Base-by-base conservation (phyloP, 2,888 invertebrate species). In the Metacarcinus magister region DNA sequence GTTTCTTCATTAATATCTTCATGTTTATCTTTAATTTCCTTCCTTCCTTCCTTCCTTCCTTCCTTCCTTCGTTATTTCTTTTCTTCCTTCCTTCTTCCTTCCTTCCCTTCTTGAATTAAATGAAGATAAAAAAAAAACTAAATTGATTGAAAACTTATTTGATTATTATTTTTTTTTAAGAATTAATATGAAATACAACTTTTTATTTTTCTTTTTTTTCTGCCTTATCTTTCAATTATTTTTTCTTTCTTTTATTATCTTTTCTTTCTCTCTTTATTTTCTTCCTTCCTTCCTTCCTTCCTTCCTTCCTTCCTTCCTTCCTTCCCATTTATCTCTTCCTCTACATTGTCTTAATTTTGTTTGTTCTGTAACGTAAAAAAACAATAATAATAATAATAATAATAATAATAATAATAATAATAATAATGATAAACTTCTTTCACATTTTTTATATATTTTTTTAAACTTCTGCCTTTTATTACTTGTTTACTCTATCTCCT, bases 301-400 rank as follows among this genome's bases (percentile, higher is more conserved):
- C 28, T 54, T 93, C 19, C 32, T 28, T 93, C 54, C 0, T 93
- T n/a, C 28, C n/a, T 93, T 13, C 3, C 7, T n/a, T n/a, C n/a
- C n/a, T n/a, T n/a, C n/a, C n/a, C n/a, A n/a, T n/a, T n/a, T n/a
- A n/a, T n/a, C n/a, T n/a, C n/a, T n/a, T n/a, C n/a, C n/a, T n/a
- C n/a, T n/a, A n/a, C n/a, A n/a, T n/a, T n/a, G n/a, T n/a, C n/a
- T n/a, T n/a, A n/a, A n/a, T n/a, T n/a, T n/a, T n/a, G n/a, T n/a
- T n/a, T n/a, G n/a, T n/a, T n/a, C n/a, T n/a, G 82, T 82, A 23
- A 28, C 23, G 23, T 4, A 10, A 28, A 46, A 39, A n/a, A 23
- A 46, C 44, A 13, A 91, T n/a, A 43, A 91, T 28, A 91, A 91
- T 91, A 91, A 91, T n/a, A n/a, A 91, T 44, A 46, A 46, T 91